Conservation (phyloP, 2,113 vertebrate species). For the Nycticebus coucang region DNA sequence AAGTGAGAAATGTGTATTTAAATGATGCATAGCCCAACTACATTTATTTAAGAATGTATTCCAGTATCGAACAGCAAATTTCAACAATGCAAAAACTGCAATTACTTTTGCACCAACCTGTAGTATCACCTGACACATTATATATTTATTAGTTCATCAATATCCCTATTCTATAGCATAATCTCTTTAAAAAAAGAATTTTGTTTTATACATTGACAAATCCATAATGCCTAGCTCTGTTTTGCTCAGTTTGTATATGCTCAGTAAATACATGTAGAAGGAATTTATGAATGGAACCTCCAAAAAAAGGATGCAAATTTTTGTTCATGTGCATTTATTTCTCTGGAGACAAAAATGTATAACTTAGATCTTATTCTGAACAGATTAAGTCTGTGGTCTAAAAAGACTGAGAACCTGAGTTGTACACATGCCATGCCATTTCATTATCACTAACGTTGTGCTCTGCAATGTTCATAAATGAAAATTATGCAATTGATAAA, state of each 20-base stretch:
- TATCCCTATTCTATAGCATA: neutral
- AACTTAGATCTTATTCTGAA: neutral
- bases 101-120: neutral
- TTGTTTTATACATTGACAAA: slow-evolving; percentile 23
- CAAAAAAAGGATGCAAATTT: neutral
- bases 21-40: too few species aligned
- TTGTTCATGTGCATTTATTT: neutral
- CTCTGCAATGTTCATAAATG: neutral
- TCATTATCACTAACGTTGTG: neutral
- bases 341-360: neutral
- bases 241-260: slow-evolving; percentile 6
- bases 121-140: neutral
- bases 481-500: neutral
- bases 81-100: too few species aligned
- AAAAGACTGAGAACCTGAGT: neutral
- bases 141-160: neutral
- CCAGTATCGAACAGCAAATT: too few species aligned
- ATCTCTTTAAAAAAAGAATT: neutral
- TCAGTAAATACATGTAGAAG: neutral
- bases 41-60: too few species aligned
- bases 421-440: neutral
- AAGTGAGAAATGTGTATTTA: too few species aligned
- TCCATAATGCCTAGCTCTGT: neutral
- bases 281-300: neutral
- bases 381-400: neutral